These are phyloP conservation scores for Drosophila quasianomalipes DNA, from an alignment of 2,888 invertebrate species.

Conservation along the genomic window DNA sequence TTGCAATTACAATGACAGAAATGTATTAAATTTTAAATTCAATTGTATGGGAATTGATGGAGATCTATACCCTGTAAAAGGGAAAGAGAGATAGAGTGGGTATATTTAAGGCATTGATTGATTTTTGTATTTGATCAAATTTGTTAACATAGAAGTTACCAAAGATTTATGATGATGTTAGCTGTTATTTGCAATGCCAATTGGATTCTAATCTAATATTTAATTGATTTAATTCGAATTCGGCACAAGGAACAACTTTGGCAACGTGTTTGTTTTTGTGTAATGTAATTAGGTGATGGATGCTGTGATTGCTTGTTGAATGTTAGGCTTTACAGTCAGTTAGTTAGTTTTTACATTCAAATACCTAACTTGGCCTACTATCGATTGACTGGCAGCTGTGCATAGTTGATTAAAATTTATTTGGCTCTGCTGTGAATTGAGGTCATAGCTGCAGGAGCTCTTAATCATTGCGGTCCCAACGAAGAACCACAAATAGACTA, in stretches of 20 bases:
- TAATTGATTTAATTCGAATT: neutral
- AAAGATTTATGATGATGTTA: neutral
- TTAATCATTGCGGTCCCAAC: conserved; percentile 21
- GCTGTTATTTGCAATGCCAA: neutral
- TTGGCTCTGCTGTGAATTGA: conserved; percentile 33
- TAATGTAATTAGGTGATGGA: conserved; percentile 1
- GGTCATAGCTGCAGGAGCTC: conserved; percentile 32
- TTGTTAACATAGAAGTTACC: neutral
- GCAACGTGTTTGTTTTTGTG: neutral
- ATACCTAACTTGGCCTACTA: conserved; percentile 3
- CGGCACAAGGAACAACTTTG: neutral
- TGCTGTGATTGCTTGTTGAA: neutral
- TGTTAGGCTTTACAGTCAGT: neutral
- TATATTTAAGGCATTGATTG: neutral
- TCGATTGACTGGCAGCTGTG: conserved; percentile 5
- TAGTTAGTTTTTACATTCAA: neutral
- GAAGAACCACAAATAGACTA: conserved; percentile 10
- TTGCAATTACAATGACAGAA: neutral
- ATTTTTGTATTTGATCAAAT: neutral
- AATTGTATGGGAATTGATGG: neutral
- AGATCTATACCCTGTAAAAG: neutral
- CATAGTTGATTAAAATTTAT: conserved; percentile 16
- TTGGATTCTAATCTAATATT: neutral
- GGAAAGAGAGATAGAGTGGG: neutral
- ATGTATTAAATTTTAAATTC: neutral